phyloP scores from a whole-genome alignment of 2,797 vertebrate species.

The Aldrovandia affinis region DNA sequence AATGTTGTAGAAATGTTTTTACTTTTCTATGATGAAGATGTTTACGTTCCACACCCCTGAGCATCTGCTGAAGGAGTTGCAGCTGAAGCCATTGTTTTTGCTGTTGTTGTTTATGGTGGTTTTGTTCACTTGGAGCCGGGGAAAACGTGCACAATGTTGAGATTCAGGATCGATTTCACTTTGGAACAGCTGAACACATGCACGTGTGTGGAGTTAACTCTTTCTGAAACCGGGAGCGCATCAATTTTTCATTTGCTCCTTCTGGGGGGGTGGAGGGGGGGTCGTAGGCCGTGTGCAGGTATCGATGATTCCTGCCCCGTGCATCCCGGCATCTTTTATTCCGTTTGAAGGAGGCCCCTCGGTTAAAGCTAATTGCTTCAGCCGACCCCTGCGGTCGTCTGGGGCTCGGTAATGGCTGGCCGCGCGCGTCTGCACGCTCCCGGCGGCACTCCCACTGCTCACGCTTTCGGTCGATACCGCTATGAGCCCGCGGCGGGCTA shows the following conservation, averaged over 20 bases:
- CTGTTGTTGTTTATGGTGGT: slow-evolving; percentile 24
- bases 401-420: slow-evolving; percentile 31
- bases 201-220: background rate
- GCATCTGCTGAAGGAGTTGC: background rate
- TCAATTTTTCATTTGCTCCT: slow-evolving; percentile 4
- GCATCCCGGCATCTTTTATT: slow-evolving; percentile 7
- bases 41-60: background rate
- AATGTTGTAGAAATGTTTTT: background rate
- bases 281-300: slow-evolving; percentile 18
- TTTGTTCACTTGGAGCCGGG: slow-evolving; percentile 21
- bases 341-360: slow-evolving; percentile 27
- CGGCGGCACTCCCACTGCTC: slow-evolving; percentile 11
- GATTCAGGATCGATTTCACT: background rate
- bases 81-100: background rate
- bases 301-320: slow-evolving; percentile 16
- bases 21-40: background rate
- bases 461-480: slow-evolving; percentile 29
- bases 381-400: slow-evolving; percentile 30
- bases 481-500: slow-evolving; percentile 30
- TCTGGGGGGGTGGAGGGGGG: background rate
- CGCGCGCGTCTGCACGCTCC: slow-evolving; percentile 8
- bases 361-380: slow-evolving; percentile 36
- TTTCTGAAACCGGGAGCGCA: slow-evolving; percentile 3
- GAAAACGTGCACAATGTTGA: background rate
- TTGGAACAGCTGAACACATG: background rate